Evolutionary conservation across 2,888 invertebrate genomes (phyloP), one percentile per base, ranked within the genome.

Genomic region (Lomographa bimaculata): DNA sequence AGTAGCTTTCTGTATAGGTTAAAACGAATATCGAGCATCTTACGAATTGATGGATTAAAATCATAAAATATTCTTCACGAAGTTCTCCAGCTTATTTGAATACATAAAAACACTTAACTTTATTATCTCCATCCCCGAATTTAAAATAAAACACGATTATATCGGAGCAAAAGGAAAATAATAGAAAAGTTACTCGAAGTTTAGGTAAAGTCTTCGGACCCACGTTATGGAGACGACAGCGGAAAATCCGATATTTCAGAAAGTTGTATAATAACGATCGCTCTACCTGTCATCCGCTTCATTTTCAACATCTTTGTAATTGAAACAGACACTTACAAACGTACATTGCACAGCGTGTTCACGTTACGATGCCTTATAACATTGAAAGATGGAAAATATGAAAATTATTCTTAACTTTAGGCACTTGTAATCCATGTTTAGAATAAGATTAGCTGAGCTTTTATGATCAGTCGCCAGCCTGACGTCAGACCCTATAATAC

Each of bases 241-340:
- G 18, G 34, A 42, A 34, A 46, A 40, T 39, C 43, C 43, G 37
- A 50, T 50, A 48, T 47, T 37, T 48, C 47, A 36, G 9, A 36
- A 42, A 53, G 32, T 53, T 47, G 43, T 36, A 38, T 41, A 50
- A 53, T 53, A 53, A 47, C 50, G 41, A 43, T 18, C 36, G 25
- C 35, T 33, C 36, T 42, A 43, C 46, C 47, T 47, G 32, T 29
- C 48, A 24, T 14, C 27, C 21, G 19, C 25, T 29, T 33, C 26
- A 43, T 38, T 38, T 39, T 34, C 20, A 36, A 36, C 36, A 39
- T 41, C 45, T 41, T 37, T 40, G 39, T 38, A 42, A 49, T 45
- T 27, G 38, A 30, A 49, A 24, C 23, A 27, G 21, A 42, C 34
- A 27, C 14, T 29, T 27, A 14, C 10, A 7, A 7, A 20, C 17